phyloP scores from a whole-genome alignment of 2,113 vertebrate genomes.

The Martes martes region DNA sequence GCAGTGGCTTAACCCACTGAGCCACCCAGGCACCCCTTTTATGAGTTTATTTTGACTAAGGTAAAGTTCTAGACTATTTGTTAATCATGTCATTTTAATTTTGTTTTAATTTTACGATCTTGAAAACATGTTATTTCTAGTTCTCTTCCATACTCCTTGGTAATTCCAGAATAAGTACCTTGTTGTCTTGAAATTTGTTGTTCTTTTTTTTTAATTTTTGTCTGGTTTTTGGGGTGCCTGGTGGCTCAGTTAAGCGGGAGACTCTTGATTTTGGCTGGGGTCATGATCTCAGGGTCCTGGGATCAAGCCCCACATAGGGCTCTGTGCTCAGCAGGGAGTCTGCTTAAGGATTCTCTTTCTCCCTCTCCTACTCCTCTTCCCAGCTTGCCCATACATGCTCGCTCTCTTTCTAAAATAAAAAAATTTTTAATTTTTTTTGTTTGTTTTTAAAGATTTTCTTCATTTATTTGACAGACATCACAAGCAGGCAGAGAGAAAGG shows the following conservation, averaged over 20 bases:
- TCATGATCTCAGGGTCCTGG: neutral
- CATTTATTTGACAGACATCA: too few relatives aligned
- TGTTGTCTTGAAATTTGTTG: neutral
- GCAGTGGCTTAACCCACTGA: too few relatives aligned
- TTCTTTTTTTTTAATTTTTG: neutral
- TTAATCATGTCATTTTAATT: slow-evolving; percentile 6
- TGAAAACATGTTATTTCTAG: neutral
- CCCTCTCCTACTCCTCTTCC: neutral
- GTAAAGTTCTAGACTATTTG: neutral
- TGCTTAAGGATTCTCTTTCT: neutral
- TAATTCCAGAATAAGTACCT: neutral
- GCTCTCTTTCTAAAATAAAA: neutral
- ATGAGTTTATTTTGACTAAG: neutral
- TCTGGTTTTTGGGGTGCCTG: neutral
- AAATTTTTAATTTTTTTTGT: neutral
- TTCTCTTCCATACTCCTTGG: neutral
- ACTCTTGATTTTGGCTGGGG: neutral
- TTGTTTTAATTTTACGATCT: neutral
- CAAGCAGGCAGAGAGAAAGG: too few relatives aligned
- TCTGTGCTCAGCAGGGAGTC: neutral
- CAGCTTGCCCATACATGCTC: neutral
- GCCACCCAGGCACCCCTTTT: neutral
- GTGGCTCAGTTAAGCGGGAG: neutral
- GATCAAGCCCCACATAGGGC: neutral
- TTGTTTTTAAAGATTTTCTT: neutral